phyloP scores from a whole-genome alignment of 2,888 invertebrate genomes.

The Gymnosoma rotundatum region DNA sequence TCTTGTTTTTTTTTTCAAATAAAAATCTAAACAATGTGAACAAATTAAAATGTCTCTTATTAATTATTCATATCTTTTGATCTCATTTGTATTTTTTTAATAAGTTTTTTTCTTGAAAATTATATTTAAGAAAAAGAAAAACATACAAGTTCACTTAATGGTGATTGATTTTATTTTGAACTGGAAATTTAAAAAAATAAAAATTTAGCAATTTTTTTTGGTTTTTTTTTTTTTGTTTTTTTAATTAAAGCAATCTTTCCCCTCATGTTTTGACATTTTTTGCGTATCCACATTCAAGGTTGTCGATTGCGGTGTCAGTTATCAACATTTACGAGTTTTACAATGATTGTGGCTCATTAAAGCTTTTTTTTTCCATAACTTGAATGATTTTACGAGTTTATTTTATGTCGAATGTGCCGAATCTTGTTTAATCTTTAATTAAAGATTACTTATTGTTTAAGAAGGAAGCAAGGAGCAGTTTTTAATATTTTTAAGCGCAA shows the following conservation, averaged over 20 bases:
- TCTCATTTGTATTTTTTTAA: too few species aligned
- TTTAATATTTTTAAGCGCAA: too few species aligned
- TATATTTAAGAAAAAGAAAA: background rate
- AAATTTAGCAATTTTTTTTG: background rate
- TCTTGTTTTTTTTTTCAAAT: background rate
- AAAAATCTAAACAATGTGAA: constrained; percentile 6
- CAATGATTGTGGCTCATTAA: constrained; percentile 18
- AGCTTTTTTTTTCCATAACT: constrained; percentile 8
- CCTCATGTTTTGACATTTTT: background rate
- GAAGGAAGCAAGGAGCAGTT: too few species aligned
- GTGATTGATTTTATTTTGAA: constrained; percentile 34
- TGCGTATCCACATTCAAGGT: constrained; percentile 16
- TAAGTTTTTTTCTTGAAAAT: too few species aligned
- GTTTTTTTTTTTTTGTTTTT: background rate
- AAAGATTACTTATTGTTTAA: background rate
- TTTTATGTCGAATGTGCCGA: background rate
- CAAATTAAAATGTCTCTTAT: background rate
- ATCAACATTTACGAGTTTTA: constrained; percentile 5
- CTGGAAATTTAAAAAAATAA: background rate
- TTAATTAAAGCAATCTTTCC: background rate
- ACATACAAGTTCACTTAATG: constrained; percentile 28
- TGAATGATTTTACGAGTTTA: constrained; percentile 12
- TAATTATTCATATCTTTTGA: too few species aligned
- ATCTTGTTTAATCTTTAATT: background rate
- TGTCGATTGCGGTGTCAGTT: constrained; percentile 12